A percentile compares a stretch with the other conserved stretches of the same genome.
phyloP scores from a whole-genome alignment of 1,140 invertebrate genomes.

The Drosophila sproati region DNA sequence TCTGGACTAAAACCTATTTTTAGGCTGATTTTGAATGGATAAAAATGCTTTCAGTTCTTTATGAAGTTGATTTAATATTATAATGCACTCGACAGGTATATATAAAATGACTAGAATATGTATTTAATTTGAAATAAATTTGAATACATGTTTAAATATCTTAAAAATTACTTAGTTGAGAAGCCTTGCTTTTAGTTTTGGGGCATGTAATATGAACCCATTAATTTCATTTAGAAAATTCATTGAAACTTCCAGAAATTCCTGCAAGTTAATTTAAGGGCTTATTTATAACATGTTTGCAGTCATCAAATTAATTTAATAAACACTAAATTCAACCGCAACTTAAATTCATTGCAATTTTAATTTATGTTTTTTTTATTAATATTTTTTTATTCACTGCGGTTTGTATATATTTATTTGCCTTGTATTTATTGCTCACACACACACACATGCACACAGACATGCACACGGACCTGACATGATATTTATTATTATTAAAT shows the following conservation, averaged over 20 bases:
- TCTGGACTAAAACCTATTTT: not conserved
- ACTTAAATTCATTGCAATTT: conserved; percentile 19
- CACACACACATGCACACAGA: conserved; percentile 30
- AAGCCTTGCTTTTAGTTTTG: too few relatives aligned
- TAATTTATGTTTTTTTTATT: not conserved
- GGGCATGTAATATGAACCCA: too few relatives aligned
- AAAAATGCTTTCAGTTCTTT: not conserved
- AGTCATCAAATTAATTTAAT: conserved; percentile 21
- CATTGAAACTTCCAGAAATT: not conserved
- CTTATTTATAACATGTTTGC: conserved; percentile 11
- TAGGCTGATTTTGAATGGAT: not conserved
- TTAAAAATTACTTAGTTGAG: too few relatives aligned
- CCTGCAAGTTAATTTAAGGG: not conserved
- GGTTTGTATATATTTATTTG: conserved; percentile 8
- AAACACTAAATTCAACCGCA: conserved; percentile 6
- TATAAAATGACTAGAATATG: not conserved
- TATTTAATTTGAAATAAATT: not conserved
- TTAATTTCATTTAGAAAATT: too few relatives aligned
- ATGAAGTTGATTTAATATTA: not conserved
- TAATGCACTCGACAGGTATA: not conserved
- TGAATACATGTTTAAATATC: too few relatives aligned
- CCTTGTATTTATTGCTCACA: conserved; percentile 24
- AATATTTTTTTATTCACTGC: conserved; percentile 4
- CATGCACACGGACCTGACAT: conserved; percentile 25
- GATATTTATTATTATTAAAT: conserved; percentile 83